A percentile compares a stretch with the other conserved stretches of the same genome.
phyloP scores from a whole-genome alignment of 2,888 invertebrate species.

The Plagodis dolabraria region DNA sequence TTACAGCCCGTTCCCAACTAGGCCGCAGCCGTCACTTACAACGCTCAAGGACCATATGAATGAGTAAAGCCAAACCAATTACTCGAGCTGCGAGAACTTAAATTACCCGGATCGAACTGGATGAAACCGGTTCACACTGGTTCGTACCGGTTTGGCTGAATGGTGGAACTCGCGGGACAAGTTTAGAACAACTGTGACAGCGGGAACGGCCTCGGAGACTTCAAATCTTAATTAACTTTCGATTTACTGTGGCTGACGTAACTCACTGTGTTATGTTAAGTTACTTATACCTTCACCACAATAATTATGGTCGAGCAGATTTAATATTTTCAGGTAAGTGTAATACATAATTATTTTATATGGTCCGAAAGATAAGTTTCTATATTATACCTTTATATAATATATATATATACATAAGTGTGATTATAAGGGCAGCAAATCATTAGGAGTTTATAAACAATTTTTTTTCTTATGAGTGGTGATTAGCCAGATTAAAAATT shows the following conservation, averaged over 20 bases:
- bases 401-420: too few relatives aligned
- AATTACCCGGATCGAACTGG: slow-evolving; percentile 31
- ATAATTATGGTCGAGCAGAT: too few relatives aligned
- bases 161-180: slow-evolving; percentile 3
- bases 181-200: slow-evolving; percentile 17
- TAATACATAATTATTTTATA: too few relatives aligned
- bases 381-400: too few relatives aligned
- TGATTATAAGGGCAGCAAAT: too few relatives aligned
- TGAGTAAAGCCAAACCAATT: slow-evolving; percentile 35
- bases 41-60: slow-evolving; percentile 27
- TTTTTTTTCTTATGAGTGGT: too few relatives aligned
- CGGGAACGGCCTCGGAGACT: not conserved
- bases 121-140: not conserved
- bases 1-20: slow-evolving; percentile 3
- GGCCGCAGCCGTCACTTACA: slow-evolving; percentile 16
- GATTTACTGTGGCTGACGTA: slow-evolving; percentile 3
- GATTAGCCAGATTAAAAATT: too few relatives aligned
- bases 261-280: not conserved
- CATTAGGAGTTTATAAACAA: too few relatives aligned
- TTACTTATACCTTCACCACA: not conserved
- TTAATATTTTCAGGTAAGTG: too few relatives aligned
- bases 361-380: too few relatives aligned
- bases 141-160: not conserved
- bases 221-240: slow-evolving; percentile 19
- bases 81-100: slow-evolving; percentile 32